Base-by-base conservation (phyloP, 2,888 invertebrate species). In the Hirtodrosophila trivittata region DNA sequence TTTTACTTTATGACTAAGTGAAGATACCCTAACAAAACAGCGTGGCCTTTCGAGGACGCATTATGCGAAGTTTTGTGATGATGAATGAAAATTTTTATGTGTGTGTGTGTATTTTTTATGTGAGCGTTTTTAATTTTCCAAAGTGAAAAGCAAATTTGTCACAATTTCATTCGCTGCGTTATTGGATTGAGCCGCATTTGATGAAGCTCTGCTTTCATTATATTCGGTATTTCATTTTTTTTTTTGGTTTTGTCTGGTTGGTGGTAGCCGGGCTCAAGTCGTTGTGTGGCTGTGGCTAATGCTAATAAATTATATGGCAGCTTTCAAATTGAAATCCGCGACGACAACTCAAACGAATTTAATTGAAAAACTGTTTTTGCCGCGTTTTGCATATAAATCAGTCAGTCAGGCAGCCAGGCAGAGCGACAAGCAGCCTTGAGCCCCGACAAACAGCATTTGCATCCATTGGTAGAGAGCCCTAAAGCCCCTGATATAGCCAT, bases 351-450 rank as follows among this genome's bases (percentile, higher is more conserved):
- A 77, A 84, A 82, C 82, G 85, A 71, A 85, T 80, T 80, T 80
- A 80, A 80, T 80, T 80, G 85, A 80, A 80, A 80, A 84, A 84
- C 82, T 84, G 78, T 77, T 81, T 77, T 68, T 57, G 59, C 45
- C 82, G 82, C 82, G 75, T 84, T 80, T 80, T 84, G 82, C 78
- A 84, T 84, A 80, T 80, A 80, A 80, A 80, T 80, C 85, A 81
- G 75, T 58, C 56, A 46, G 54, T 46, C 45, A 54, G 59, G 32
- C 30, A 45, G 42, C 10, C 38, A 18, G 56, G 35, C 51, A 18
- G 38, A 43, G 25, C 30, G 49, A 43, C 28, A 9, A 50, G 12
- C 45, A 69, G 73, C 73, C 70, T 67, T 70, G 73, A 38, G 63
- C 26, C 13, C 12, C 63, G 21, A 63, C 70, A 70, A 72, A 70